Conservation (phyloP, 2,113 vertebrate species). For the Marmota flaviventris region DNA sequence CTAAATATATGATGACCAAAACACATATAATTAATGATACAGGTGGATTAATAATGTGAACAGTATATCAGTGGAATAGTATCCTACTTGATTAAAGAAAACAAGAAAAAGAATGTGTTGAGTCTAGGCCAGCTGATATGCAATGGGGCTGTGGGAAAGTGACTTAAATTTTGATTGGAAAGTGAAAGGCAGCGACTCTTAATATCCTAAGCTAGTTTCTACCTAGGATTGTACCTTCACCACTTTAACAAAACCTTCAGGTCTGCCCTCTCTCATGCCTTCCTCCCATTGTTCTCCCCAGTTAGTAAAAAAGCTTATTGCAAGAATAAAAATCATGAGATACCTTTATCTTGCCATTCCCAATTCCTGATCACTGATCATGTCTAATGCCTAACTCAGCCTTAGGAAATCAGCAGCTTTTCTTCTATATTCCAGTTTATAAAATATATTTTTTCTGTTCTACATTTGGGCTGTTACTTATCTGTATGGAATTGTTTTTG, state of each 20-base stretch:
- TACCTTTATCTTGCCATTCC: neutral
- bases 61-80: neutral
- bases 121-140: neutral
- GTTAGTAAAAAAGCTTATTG: neutral
- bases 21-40: neutral
- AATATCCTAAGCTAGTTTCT: neutral
- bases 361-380: neutral
- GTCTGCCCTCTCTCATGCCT: neutral
- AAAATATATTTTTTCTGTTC: neutral
- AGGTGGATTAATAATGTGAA: neutral
- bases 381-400: neutral
- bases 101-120: neutral
- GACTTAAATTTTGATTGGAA: neutral
- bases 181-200: neutral
- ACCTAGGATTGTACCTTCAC: neutral
- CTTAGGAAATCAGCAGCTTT: neutral
- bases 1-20: neutral
- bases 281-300: neutral
- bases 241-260: neutral
- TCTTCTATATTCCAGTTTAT: neutral
- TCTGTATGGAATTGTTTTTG: neutral
- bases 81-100: neutral
- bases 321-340: neutral
- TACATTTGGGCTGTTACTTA: neutral
- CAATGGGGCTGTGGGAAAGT: neutral